These are phyloP conservation scores for Brachionichthys hirsutus DNA, from an alignment of 2,113 vertebrate genomes.

Conservation along the genomic window DNA sequence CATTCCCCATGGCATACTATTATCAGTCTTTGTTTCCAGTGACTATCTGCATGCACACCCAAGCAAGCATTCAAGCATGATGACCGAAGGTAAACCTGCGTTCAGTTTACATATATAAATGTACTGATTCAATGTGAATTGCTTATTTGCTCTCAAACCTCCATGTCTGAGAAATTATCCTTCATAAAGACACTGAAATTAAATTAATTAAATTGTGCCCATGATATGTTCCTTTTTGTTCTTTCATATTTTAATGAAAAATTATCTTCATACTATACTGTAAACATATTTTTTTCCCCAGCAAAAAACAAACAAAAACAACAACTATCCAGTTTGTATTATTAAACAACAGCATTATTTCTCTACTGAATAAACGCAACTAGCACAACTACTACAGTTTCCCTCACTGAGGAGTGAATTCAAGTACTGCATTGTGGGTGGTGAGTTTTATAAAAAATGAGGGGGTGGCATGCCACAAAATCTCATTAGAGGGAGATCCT, in stretches of 20 bases:
- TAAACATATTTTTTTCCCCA: slow-evolving; percentile 15
- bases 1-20: slow-evolving; percentile 39
- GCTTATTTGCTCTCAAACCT: slow-evolving; percentile 36
- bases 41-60: slow-evolving; percentile 44
- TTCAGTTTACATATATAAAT: slow-evolving; percentile 48
- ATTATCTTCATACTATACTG: neutral
- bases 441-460: slow-evolving; percentile 43
- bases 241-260: too few relatives aligned
- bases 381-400: slow-evolving; percentile 26
- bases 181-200: slow-evolving; percentile 10
- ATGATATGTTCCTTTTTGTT: too few relatives aligned
- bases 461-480: slow-evolving; percentile 47
- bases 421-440: slow-evolving; percentile 54
- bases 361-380: slow-evolving; percentile 18
- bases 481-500: slow-evolving; percentile 60
- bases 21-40: slow-evolving; percentile 58
- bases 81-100: slow-evolving; percentile 55
- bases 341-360: slow-evolving; percentile 30
- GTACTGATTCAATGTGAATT: slow-evolving; percentile 53
- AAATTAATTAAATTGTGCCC: neutral
- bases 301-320: slow-evolving; percentile 29
- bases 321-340: slow-evolving; percentile 13
- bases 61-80: slow-evolving; percentile 25
- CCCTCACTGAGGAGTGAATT: slow-evolving; percentile 34
- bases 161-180: slow-evolving; percentile 39